Conservation (phyloP, 1,140 invertebrate genomes). For the Scaptodrosophila lebanonensis region DNA sequence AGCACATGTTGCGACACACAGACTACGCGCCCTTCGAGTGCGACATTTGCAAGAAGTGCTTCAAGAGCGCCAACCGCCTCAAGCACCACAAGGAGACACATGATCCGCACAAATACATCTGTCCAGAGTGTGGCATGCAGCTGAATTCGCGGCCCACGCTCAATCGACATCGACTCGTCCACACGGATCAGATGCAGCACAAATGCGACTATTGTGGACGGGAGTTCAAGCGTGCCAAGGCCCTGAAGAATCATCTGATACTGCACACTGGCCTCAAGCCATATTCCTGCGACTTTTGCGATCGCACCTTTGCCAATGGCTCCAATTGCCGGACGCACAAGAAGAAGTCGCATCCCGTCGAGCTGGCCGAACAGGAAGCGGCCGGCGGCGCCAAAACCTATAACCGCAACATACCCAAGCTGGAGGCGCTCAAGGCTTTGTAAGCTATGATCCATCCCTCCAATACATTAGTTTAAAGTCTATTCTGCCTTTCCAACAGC, state of each 20-base stretch:
- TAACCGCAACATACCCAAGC: conserved; percentile 71
- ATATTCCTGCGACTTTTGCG: conserved; percentile 78
- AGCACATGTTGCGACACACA: conserved; percentile 78
- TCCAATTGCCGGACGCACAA: conserved; percentile 78
- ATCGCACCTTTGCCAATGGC: conserved; percentile 77
- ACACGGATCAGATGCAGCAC: conserved; percentile 76
- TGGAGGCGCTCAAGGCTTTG: conserved; percentile 70
- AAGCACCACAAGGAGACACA: conserved; percentile 72
- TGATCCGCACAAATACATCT: conserved; percentile 75
- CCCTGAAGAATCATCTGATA: conserved; percentile 76
- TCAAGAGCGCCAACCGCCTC: conserved; percentile 47
- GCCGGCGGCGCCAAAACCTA: conserved; percentile 40
- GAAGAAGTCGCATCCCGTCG: conserved; percentile 75
- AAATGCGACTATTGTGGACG: conserved; percentile 72
- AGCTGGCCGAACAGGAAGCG: conserved; percentile 52
- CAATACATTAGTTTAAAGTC: neutral
- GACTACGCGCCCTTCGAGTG: conserved; percentile 47
- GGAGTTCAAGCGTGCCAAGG: conserved; percentile 67
- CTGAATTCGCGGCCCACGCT: conserved; percentile 78
- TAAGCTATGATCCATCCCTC: conserved; percentile 4
- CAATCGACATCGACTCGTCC: conserved; percentile 78
- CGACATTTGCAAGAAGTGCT: conserved; percentile 32
- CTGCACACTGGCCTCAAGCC: conserved; percentile 77
- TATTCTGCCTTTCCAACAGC: conserved; percentile 10
- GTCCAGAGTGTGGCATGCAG: conserved; percentile 77